Base-by-base conservation (phyloP, 2,113 vertebrate species). In the Serilophus lunatus region DNA sequence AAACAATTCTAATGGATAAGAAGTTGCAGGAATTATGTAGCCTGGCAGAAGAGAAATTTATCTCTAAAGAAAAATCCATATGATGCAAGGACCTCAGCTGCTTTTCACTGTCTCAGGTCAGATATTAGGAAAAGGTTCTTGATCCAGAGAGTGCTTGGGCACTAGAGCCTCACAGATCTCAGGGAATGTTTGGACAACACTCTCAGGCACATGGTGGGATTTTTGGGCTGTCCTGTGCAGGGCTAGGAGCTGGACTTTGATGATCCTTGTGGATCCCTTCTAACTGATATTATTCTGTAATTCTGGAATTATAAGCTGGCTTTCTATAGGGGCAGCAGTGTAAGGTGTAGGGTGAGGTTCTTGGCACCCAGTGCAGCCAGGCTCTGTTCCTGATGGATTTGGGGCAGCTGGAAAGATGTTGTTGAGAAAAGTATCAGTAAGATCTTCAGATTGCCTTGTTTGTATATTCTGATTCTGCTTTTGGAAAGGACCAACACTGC, bases 381-480 rank as follows among this genome's bases (percentile, higher is more conserved):
- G 44, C 35, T 50, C 1, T 57, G 28, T n/a, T 77, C 8, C 5
- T 7, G 38, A 6, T 9, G 18, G 20, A 8, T 57, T 61, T 82
- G 53, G 38, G 38, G 47, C 23, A 66, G 12, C 18, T 42, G 42
- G 22, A 17, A 10, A 60, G 65, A 40, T 8, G 45, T 5, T 49
- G 17, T 1, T 45, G 59, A 70, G 71, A 10, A 74, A 74, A 81
- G 13, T 12, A 13, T 36, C 56, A 36, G 18, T 2, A 13, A 25
- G 18, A 33, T 57, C 22, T 74, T 83, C 24, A 42, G 25, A 25
- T 5, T 81, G 35, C 19, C 14, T 18, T 35, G 19, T 70, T 49
- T 42, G 66, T 29, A 10, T 2, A 3, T 16, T 31, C 18, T 1
- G 1, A 33, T n/a, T 16, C 31, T 20, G 0, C 22, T 35, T 45